Conservation (phyloP, 2,797 vertebrate species). For the Ispidina picta region DNA sequence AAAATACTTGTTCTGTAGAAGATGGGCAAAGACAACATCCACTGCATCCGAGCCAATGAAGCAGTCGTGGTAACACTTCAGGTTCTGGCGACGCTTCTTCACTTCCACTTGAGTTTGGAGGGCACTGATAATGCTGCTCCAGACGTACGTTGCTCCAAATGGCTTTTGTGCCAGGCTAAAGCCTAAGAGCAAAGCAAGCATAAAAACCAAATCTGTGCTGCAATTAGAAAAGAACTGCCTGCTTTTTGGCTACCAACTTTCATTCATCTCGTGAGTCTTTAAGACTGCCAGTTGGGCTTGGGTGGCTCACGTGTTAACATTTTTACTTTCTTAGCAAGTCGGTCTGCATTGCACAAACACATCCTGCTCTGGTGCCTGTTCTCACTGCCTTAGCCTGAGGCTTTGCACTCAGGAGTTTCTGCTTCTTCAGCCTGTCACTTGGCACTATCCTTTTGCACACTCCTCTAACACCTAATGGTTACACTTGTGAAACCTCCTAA, state of each 20-base stretch:
- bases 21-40: conserved; percentile 90
- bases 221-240: not conserved
- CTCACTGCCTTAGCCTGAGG: not conserved
- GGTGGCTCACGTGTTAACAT: not conserved
- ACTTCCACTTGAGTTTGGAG: conserved; percentile 91
- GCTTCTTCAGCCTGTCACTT: not conserved
- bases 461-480: not conserved
- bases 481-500: not conserved
- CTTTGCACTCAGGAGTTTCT: not conserved
- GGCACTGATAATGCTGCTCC: conserved; percentile 93
- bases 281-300: not conserved
- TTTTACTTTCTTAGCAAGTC: not conserved
- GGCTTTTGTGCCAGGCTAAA: conserved; percentile 90
- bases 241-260: not conserved
- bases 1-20: conserved; percentile 91
- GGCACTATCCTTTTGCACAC: not conserved
- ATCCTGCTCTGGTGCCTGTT: not conserved
- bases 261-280: not conserved
- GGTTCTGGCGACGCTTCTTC: conserved; percentile 91
- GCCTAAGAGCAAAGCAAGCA: conserved; percentile 65
- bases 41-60: conserved; percentile 95
- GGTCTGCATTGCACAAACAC: not conserved
- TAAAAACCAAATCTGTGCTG: not conserved
- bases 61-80: conserved; percentile 92
- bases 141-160: conserved; percentile 93